Evolutionary conservation across 2,797 vertebrate genomes (phyloP).

Genomic region (Numenius phaeopus): DNA sequence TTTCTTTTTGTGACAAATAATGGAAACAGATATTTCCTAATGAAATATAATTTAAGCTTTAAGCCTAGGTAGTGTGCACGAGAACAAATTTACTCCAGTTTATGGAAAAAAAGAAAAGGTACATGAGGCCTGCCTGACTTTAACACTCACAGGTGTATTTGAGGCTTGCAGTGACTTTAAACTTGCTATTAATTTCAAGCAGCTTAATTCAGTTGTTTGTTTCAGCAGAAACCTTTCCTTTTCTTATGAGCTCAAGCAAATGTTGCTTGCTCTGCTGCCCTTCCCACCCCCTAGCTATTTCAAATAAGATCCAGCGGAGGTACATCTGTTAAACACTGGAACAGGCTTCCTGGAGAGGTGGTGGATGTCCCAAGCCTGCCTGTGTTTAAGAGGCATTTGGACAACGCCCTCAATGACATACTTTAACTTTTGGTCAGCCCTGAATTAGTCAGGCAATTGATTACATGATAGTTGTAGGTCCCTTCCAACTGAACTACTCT

Average conservation of each 20-base stretch:
- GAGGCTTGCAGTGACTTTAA: not conserved
- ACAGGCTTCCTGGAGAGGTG: not conserved
- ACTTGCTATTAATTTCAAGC: not conserved
- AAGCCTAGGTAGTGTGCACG: not conserved
- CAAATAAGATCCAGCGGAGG: not conserved
- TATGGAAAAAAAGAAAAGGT: not conserved
- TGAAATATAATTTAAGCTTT: not conserved
- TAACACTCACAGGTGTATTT: not conserved
- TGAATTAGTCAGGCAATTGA: not conserved
- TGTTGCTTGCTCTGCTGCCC: not conserved
- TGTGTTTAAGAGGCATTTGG: not conserved
- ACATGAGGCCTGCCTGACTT: not conserved
- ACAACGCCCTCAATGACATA: not conserved
- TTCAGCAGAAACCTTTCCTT: not conserved
- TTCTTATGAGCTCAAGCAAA: not conserved
- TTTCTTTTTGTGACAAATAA: not conserved
- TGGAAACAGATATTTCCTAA: not conserved
- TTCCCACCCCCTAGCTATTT: not conserved
- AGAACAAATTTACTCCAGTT: not conserved
- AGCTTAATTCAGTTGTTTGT: not conserved
- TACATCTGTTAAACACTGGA: not conserved
- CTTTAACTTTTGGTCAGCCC: not conserved
- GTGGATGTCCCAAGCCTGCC: accelerated
- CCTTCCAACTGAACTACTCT: not conserved
- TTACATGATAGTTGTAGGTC: not conserved